Conservation (phyloP, 2,797 vertebrate genomes). For the Eurystomus glaucurus region DNA sequence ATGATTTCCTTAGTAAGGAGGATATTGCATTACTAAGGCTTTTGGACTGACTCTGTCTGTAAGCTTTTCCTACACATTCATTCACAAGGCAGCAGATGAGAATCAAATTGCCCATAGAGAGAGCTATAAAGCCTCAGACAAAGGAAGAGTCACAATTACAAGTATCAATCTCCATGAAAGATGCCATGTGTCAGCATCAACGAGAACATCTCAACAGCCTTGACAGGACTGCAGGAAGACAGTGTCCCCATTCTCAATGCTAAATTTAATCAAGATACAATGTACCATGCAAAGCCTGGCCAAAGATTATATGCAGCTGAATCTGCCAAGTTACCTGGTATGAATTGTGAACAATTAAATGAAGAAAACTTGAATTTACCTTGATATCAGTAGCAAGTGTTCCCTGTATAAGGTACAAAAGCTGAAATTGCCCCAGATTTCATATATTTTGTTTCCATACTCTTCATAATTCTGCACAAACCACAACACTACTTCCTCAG, state of each 20-base stretch:
- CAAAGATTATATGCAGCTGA: neutral
- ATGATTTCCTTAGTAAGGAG: neutral
- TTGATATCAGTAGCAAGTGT: neutral
- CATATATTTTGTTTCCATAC: conserved; percentile 37
- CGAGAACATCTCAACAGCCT: conserved; percentile 20
- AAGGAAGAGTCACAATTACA: conserved; percentile 12
- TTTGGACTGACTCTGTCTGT: neutral
- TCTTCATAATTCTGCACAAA: neutral
- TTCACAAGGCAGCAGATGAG: neutral
- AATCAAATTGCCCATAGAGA: neutral
- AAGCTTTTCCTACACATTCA: neutral
- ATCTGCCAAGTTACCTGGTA: neutral
- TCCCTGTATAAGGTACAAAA: neutral
- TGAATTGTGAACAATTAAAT: neutral
- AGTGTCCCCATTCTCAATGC: neutral
- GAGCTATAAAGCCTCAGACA: neutral
- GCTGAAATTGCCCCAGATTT: conserved; percentile 26
- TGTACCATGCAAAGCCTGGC: neutral
- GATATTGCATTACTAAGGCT: neutral
- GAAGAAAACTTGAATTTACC: conserved; percentile 23
- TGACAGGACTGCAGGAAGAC: neutral
- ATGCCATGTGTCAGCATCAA: conserved; percentile 18
- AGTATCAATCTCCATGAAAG: conserved; percentile 36
- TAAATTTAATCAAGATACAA: conserved; percentile 38
- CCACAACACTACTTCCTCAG: neutral